These are phyloP conservation scores for Opisthograptis luteolata DNA, from an alignment of 2,888 invertebrate genomes.

Conservation along the genomic window DNA sequence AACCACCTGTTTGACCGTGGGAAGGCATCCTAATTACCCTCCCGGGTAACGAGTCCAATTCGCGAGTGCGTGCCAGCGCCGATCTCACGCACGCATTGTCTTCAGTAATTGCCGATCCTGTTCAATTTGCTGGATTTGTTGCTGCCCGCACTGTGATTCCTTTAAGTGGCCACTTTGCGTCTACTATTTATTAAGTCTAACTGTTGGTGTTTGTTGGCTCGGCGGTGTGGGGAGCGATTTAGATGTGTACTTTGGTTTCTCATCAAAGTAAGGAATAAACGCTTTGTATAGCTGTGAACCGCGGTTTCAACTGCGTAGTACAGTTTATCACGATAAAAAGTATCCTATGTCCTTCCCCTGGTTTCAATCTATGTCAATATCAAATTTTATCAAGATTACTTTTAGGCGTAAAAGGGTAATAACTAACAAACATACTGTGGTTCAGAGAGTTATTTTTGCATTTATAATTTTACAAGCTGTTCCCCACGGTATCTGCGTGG, in stretches of 20 bases:
- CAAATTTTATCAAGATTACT: no score
- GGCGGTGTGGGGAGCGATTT: neutral
- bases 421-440: no score
- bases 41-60: constrained; percentile 81
- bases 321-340: no score
- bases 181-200: constrained; percentile 26
- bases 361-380: no score
- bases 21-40: constrained; percentile 78
- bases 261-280: no score
- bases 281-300: no score
- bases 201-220: constrained; percentile 10
- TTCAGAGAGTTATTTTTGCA: no score
- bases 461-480: no score
- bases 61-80: constrained; percentile 76
- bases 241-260: neutral
- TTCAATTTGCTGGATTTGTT: constrained; percentile 79
- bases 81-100: constrained; percentile 83
- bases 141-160: constrained; percentile 80
- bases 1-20: constrained; percentile 62
- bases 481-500: no score
- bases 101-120: constrained; percentile 83
- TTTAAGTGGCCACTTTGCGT: constrained; percentile 82
- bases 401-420: no score
- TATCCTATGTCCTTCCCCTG: no score
- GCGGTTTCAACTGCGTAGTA: no score